Evolutionary conservation across 92 coral and sea anemone species (phyloP), one percentile per base, ranked within the genome.

Genomic region (Porites evermanni): DNA sequence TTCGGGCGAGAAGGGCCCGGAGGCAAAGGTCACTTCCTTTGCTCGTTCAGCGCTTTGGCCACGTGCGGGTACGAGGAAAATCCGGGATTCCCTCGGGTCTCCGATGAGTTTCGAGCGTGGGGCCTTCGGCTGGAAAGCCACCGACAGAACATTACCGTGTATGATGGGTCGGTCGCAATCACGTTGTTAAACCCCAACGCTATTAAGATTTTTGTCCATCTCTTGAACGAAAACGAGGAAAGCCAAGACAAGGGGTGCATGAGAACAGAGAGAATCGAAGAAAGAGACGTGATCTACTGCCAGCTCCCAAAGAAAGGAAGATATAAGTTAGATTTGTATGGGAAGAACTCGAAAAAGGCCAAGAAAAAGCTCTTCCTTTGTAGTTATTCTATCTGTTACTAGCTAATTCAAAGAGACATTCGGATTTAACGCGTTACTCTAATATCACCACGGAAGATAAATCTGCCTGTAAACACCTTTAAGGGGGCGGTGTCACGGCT

Each of bases 61-160:
- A 84, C 93, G 32, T 69, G 88, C 64, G 93, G 91, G 10, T 88
- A 91, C 53, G 96, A 89, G 32, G 92, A 88, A 76, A 79, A 92
- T 44, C 91, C 98, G 58, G 96, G 96, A 53, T 94, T 93, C 67
- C 93, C 94, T 7, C 88, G 82, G 26, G 75, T 94, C 29, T 89
- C 93, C 51, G 94, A 94, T 53, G 94, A 91, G 18, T 94, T 94
- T 66, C 86, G 95, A 17, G 75, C 87, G 17, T 94, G 98, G 98
- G 96, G 94, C 6, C 91, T 94, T 44, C 84, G 92, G n/a, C 78
- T 94, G 14, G 96, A 93, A 69, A 94, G 98, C 77, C 89, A 94
- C 56, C 67, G 78, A 50, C 96, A 94, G 80, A 94, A 81, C 86
- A 93, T 94, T 71, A 63, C 91, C 1, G 91, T 82, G 2, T 86